Percentiles rank a stretch among this genome's conserved stretches.
Evolutionary conservation across 1,140 invertebrate species (phyloP).

Genomic region (Bombyx mori): ASM3026992v2 NC_085128.1:16239501-16240000

Average conservation of each 20-base stretch:
- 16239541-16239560: conserved; percentile 77
- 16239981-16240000: too few species aligned
- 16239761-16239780: too few species aligned
- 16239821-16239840: too few species aligned
- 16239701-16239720: conserved; percentile 4
- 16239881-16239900: too few species aligned
- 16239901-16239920: too few species aligned
- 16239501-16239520: conserved; percentile 54
- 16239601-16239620: conserved; percentile 77
- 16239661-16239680: conserved; percentile 60
- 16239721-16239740: background rate
- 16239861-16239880: too few species aligned
- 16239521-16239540: conserved; percentile 70
- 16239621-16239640: conserved; percentile 75
- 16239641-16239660: conserved; percentile 71
- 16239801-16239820: too few species aligned
- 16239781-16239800: too few species aligned
- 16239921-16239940: too few species aligned
- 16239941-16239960: too few species aligned
- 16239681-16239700: background rate
- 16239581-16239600: conserved; percentile 80
- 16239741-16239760: background rate
- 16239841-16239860: too few species aligned
- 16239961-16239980: too few species aligned
- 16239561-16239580: conserved; percentile 80